Evolutionary conservation across 1,140 invertebrate genomes (phyloP).

Genomic region (Pomacea maculata): DNA sequence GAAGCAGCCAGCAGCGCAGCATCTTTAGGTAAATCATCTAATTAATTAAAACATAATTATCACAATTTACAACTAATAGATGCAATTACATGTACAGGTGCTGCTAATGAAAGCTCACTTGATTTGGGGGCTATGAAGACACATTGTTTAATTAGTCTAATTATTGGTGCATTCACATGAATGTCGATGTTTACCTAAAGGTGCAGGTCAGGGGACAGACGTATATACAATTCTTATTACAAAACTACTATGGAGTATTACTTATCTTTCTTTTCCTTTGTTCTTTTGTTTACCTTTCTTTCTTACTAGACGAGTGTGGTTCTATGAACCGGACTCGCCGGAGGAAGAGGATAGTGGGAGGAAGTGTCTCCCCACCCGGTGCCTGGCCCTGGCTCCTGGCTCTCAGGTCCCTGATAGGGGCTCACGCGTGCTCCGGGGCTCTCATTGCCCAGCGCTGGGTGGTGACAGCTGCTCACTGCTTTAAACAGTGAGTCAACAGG

Average conservation of each 20-base stretch:
- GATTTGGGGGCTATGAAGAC: too few relatives aligned
- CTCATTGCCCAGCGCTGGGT: conserved; percentile 63
- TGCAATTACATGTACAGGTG: background rate
- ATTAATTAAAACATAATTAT: background rate
- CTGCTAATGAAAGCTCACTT: background rate
- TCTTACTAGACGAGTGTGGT: conserved; percentile 23
- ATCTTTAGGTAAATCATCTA: background rate
- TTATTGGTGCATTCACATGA: too few relatives aligned
- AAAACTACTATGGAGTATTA: too few relatives aligned
- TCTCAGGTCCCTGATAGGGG: conserved; percentile 31
- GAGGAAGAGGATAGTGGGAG: conserved; percentile 47
- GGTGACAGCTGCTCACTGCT: conserved; percentile 66
- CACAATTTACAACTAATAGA: too few relatives aligned
- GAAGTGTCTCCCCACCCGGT: conserved; percentile 28
- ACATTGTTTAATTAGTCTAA: too few relatives aligned
- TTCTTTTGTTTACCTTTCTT: background rate
- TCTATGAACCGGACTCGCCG: background rate
- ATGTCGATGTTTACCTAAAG: too few relatives aligned
- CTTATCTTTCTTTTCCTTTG: background rate
- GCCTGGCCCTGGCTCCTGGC: conserved; percentile 52
- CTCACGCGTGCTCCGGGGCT: conserved; percentile 60
- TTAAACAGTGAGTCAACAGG: conserved; percentile 31
- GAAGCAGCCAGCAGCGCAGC: background rate
- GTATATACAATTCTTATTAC: too few relatives aligned
- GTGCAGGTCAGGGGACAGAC: too few relatives aligned